Base-by-base conservation (phyloP, 2,797 vertebrate genomes). In the Cirrhinus mrigala region DNA sequence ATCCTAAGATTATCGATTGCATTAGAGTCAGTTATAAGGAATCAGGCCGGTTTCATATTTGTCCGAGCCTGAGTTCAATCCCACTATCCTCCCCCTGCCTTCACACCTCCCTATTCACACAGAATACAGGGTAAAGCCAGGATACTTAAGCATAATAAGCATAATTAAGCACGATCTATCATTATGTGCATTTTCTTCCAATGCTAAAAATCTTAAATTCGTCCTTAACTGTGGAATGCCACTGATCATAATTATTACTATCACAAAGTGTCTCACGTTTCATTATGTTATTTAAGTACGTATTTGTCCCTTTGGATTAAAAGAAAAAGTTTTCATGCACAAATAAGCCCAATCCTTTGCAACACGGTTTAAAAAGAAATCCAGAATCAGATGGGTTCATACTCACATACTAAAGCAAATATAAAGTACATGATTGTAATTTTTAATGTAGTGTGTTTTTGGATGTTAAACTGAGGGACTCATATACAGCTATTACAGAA, bases 181-280 rank as follows among this genome's bases (percentile, higher is more conserved):
- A 44, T 60, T 78, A 78, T 79, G 58, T 3, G 4, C 60, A 60
- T 64, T 79, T 79, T 24, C 48, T 77, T 37, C 50, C 29, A 75
- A n/a, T 9, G 74, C 6, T 56, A 22, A 54, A 56, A 15, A 56
- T 56, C 14, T 74, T 11, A 11, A 20, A 74, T 74, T 33, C 9
- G 20, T 52, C 2, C 24, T 33, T 20, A 74, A 74, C 16, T 33
- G 71, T 33, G 18, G 27, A 52, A 54, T 33, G 48, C 18, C 73
- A 33, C 22, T 33, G 48, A 75, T 29, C 9, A 74, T 29, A 18
- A 33, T 14, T 33, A 54, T 75, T 27, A 77, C 40, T 37, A 40
- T 58, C 29, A 40, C 12, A 37, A 58, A 77, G 5, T 37, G 29
- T 22, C 1, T 56, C 18, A 76, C 52, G n/a, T 75, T 75, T 46